These are phyloP conservation scores for Petrocephalus schoutedeni DNA, from an alignment of 2,797 vertebrate species.

Conservation along the genomic window DNA sequence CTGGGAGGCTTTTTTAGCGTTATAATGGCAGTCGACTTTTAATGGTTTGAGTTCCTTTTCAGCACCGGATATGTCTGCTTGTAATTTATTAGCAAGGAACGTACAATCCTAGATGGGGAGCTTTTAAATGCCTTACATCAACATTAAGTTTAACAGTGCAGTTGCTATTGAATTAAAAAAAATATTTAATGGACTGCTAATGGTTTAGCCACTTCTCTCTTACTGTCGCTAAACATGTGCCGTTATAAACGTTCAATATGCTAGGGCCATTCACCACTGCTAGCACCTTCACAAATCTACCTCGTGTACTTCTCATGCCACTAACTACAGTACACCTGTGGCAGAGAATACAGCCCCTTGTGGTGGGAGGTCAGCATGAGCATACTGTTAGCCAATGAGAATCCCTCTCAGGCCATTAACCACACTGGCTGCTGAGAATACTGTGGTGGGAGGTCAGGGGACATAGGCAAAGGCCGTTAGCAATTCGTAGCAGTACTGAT, in stretches of 20 bases:
- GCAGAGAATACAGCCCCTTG: neutral
- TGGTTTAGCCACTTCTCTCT: neutral
- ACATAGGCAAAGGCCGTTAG: neutral
- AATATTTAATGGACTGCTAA: neutral
- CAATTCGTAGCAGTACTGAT: neutral
- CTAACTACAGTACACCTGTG: neutral
- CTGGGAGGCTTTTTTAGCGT: conserved; percentile 27
- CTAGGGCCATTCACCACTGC: neutral
- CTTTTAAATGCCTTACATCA: conserved; percentile 27
- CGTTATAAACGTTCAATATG: neutral
- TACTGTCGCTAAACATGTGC: neutral
- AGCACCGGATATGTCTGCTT: conserved; percentile 31
- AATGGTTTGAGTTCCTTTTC: conserved; percentile 16
- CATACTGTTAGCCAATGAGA: neutral
- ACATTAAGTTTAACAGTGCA: conserved; percentile 31
- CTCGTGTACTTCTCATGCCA: neutral
- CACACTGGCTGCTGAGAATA: neutral
- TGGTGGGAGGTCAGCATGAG: neutral
- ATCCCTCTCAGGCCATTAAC: neutral
- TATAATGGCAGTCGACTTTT: conserved; percentile 37
- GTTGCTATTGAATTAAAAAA: conserved; percentile 24
- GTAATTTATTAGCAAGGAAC: conserved; percentile 36
- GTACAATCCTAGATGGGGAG: conserved; percentile 26
- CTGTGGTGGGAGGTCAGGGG: neutral
- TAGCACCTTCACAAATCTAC: neutral